A percentile compares a stretch with the other conserved stretches of the same genome.
These are phyloP conservation scores for Pseudopodoces humilis DNA, from an alignment of 2,113 vertebrate genomes.

Conservation along the genomic window DNA sequence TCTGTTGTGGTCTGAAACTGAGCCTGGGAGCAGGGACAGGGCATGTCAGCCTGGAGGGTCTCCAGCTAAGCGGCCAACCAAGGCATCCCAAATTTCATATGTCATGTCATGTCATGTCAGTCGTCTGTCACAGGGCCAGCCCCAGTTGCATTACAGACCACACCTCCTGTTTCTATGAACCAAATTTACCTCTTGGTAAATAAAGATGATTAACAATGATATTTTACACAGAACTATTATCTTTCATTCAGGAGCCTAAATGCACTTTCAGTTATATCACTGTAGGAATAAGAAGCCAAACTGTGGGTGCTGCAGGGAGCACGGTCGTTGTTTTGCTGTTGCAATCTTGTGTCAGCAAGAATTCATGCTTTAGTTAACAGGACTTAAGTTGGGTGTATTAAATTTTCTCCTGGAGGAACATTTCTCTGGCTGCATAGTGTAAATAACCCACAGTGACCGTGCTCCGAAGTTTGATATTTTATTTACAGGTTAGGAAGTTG, in stretches of 20 bases:
- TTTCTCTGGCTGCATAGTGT: not conserved
- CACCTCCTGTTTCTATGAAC: not conserved
- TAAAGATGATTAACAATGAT: not conserved
- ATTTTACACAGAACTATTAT: not conserved
- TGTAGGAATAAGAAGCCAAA: not conserved
- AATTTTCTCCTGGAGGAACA: not conserved
- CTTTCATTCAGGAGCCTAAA: not conserved
- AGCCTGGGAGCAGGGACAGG: not conserved
- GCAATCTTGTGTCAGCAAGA: not conserved
- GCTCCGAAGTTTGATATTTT: not conserved
- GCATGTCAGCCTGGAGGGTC: not conserved
- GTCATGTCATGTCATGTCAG: rapidly evolving
- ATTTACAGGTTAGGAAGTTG: not conserved
- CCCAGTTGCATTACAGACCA: not conserved
- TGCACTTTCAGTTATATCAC: not conserved
- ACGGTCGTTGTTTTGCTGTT: not conserved
- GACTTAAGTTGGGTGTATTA: not conserved
- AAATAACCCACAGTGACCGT: not conserved
- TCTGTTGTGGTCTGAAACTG: not conserved
- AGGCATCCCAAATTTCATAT: not conserved
- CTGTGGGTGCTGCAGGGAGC: not conserved
- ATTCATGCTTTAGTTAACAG: not conserved
- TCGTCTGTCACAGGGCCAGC: not conserved
- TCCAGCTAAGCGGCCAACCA: rapidly evolving
- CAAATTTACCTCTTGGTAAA: not conserved